These are phyloP conservation scores for Clarias laeviceps DNA, from an alignment of 2,797 vertebrate species.

Conservation along the genomic window DNA sequence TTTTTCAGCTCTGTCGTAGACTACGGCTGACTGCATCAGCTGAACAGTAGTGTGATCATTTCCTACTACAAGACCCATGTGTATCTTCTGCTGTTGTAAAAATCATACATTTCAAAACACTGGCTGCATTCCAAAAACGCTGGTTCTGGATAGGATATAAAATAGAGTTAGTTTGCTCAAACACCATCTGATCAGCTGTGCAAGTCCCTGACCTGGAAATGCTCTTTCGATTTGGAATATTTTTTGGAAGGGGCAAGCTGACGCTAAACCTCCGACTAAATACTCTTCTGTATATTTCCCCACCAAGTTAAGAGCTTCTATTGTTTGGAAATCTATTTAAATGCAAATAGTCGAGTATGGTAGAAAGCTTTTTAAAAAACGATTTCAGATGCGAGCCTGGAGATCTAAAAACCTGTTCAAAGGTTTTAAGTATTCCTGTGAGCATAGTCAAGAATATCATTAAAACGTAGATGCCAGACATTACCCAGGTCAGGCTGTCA, in stretches of 20 bases:
- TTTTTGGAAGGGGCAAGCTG: conserved; percentile 1
- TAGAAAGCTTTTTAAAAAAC: conserved; percentile 10
- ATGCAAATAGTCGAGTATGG: not conserved
- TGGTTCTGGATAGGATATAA: not conserved
- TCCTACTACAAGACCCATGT: conserved; percentile 13
- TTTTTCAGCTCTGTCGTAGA: not conserved
- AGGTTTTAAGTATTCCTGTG: conserved; percentile 16
- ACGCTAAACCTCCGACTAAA: not conserved
- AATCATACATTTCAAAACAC: conserved; percentile 4
- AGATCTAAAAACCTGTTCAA: conserved; percentile 13
- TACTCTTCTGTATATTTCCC: not conserved
- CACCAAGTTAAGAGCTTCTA: not conserved
- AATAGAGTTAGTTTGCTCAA: conserved; percentile 1
- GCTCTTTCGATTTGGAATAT: conserved; percentile 10
- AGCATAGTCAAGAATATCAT: conserved; percentile 12
- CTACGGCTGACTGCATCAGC: not conserved
- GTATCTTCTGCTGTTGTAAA: not conserved
- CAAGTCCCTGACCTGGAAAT: conserved; percentile 3
- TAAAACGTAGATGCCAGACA: conserved; percentile 26
- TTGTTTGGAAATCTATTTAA: conserved; percentile 19
- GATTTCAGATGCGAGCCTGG: not conserved
- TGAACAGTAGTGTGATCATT: conserved; percentile 8
- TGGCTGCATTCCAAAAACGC: conserved; percentile 16
- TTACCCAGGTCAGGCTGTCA: conserved; percentile 5
- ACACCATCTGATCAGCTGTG: not conserved